phyloP scores from a whole-genome alignment of 1,140 invertebrate species.

The Diorhabda sublineata region DNA sequence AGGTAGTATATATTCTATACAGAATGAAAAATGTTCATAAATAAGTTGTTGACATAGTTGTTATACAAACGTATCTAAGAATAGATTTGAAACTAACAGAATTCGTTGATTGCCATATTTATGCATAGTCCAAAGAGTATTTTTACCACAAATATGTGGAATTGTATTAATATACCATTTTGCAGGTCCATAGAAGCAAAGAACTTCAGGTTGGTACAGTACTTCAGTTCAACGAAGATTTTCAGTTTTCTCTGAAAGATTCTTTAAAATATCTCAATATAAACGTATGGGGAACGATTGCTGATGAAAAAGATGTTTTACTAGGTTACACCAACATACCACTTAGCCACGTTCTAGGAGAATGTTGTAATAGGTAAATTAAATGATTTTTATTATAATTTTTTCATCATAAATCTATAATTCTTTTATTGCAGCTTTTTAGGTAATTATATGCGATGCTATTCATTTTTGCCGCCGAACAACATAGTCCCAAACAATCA shows the following conservation, averaged over 20 bases:
- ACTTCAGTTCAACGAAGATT: slow-evolving; percentile 72
- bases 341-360: slow-evolving; percentile 66
- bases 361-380: slow-evolving; percentile 60
- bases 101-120: too few species aligned
- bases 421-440: slow-evolving; percentile 57
- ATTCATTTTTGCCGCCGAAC: slow-evolving; percentile 68
- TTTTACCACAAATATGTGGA: too few species aligned
- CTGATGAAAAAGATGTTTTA: slow-evolving; percentile 54
- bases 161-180: neutral
- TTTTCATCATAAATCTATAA: neutral
- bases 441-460: slow-evolving; percentile 72
- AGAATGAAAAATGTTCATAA: too few species aligned
- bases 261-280: slow-evolving; percentile 76
- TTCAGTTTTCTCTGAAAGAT: slow-evolving; percentile 64
- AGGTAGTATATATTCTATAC: too few species aligned
- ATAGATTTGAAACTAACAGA: too few species aligned
- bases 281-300: slow-evolving; percentile 66
- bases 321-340: slow-evolving; percentile 79
- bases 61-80: too few species aligned
- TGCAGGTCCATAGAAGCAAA: slow-evolving; percentile 49
- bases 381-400: neutral
- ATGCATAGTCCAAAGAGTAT: too few species aligned
- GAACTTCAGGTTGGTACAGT: slow-evolving; percentile 47
- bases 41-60: too few species aligned
- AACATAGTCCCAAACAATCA: slow-evolving; percentile 51